These are phyloP conservation scores for Climacteris rufus DNA, from an alignment of 2,113 vertebrate species.

Conservation along the genomic window DNA sequence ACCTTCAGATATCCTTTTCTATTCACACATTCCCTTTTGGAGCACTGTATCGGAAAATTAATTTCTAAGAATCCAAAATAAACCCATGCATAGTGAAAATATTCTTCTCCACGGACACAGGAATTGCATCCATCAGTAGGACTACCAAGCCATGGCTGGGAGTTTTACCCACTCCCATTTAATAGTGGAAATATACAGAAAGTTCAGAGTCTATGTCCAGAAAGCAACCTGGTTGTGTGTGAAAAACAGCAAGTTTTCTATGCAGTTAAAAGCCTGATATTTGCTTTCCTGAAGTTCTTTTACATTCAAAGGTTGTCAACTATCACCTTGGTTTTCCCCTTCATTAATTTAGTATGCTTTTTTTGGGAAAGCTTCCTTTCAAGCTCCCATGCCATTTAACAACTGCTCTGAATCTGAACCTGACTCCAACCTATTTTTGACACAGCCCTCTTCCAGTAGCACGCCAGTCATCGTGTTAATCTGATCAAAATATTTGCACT, in stretches of 20 bases:
- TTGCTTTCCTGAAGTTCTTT: not conserved
- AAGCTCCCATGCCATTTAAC: not conserved
- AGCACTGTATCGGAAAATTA: not conserved
- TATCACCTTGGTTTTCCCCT: not conserved
- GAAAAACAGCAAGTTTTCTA: not conserved
- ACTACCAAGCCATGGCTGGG: not conserved
- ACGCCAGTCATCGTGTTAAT: slow-evolving; percentile 11
- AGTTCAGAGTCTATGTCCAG: not conserved
- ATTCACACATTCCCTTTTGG: not conserved
- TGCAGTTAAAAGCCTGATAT: not conserved
- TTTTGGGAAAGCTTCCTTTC: not conserved
- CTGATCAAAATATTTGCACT: slow-evolving; percentile 56
- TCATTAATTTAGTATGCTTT: not conserved
- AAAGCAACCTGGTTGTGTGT: not conserved
- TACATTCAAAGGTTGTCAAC: not conserved
- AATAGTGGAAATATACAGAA: not conserved
- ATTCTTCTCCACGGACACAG: not conserved
- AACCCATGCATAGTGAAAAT: not conserved
- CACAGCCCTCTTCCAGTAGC: not conserved
- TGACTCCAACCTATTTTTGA: slow-evolving; percentile 18
- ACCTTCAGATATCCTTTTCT: not conserved
- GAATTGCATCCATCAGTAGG: not conserved
- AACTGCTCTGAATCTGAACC: slow-evolving; percentile 20
- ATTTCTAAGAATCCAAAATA: not conserved
- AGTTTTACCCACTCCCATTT: not conserved